phyloP scores from a whole-genome alignment of 2,113 vertebrate genomes.

The Todiramphus chloris region DNA sequence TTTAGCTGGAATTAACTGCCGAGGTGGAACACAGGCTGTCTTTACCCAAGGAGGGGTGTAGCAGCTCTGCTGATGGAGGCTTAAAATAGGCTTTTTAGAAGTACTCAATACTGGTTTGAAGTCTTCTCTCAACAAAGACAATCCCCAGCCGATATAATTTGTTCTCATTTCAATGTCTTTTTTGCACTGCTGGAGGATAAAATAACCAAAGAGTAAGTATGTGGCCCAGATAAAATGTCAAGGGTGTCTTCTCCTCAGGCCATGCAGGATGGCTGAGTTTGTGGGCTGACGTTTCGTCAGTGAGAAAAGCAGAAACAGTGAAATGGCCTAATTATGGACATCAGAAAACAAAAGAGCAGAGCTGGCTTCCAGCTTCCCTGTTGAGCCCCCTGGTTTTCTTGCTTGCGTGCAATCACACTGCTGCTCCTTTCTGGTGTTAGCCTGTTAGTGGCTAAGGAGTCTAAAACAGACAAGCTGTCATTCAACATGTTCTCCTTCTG shows the following conservation, averaged over 20 bases:
- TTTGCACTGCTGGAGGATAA: not conserved
- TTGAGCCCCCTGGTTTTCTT: not conserved
- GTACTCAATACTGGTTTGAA: not conserved
- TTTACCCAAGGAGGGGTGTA: not conserved
- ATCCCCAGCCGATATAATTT: not conserved
- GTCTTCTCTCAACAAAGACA: not conserved
- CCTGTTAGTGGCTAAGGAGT: not conserved
- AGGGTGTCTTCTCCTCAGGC: not conserved
- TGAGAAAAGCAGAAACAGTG: not conserved
- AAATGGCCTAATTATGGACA: not conserved
- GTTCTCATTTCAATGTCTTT: not conserved
- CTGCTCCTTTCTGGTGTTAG: not conserved
- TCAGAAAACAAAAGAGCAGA: not conserved
- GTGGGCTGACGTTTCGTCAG: not conserved
- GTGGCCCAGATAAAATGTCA: not conserved
- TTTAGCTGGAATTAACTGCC: not conserved
- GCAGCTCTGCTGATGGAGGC: not conserved
- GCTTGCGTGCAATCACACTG: rapidly evolving
- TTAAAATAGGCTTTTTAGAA: not conserved
- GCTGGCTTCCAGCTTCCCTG: not conserved
- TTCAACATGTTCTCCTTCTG: not conserved
- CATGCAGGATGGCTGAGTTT: not conserved
- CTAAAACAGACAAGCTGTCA: not conserved
- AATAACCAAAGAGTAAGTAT: not conserved
- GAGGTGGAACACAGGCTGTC: not conserved